Base-by-base conservation (phyloP, 1,140 invertebrate species). In the Lasaia peninsularis region DNA sequence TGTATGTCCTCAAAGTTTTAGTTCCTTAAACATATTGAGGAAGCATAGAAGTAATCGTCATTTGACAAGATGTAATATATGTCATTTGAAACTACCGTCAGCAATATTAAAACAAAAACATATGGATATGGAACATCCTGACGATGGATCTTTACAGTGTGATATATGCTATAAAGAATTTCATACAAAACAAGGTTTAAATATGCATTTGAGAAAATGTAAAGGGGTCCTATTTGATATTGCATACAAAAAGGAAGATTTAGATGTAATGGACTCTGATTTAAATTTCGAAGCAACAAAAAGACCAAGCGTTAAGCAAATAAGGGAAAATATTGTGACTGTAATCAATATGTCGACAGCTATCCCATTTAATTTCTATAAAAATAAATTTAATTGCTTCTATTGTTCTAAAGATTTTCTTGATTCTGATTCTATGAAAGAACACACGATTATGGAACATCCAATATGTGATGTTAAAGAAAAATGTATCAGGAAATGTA, bases 361-460 rank as follows among this genome's bases (percentile, higher is more conserved):
- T 0, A 72, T 88, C 65, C 85, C 85, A 9, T 88, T 88, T 59
- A 88, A 86, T 58, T 88, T 88, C 18, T 86, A 75, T 54, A 83
- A 88, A 49, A 88, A 86, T 53, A 88, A 84, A 58, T 86, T 85
- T 11, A 85, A 86, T 32, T 88, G 85, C 49, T 88, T 88, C 51
- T 88, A 84, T 56, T 88, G 85, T 48, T 85, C 80, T 1, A 81
- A 84, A 69, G 82, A 86, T 56, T 88, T 88, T 48, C 58, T 67
- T 0, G 83, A 86, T 64, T 85, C 83, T 0, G 81, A 88, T 55
- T 58, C 65, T 0, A 76, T 88, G 78, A 71, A 76, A 52, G 81
- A 85, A 54, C 85, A 88, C 37, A 84, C 85, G 0, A 52, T 82
- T 5, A 48, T 77, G 37, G 79, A 78, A 33, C 85, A 88, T 55